Evolutionary conservation across 2,797 vertebrate species (phyloP).

Genomic region (Rhyacichthys aspro): DNA sequence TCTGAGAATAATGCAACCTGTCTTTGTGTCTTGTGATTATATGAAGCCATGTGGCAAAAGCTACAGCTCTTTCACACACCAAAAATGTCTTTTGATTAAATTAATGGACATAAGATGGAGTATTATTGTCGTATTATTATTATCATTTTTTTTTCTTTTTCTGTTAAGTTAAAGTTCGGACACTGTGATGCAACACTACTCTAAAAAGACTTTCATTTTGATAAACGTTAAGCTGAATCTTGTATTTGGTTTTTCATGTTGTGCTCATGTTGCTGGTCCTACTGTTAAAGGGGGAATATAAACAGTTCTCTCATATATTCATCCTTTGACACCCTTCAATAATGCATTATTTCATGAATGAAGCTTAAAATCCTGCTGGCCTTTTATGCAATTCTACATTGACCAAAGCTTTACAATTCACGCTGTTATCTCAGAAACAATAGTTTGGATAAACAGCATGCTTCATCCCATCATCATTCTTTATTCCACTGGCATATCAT

Average conservation of each 20-base stretch:
- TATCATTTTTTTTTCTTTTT: too few species aligned
- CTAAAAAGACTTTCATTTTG: too few species aligned
- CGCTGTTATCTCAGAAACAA: conserved; percentile 58
- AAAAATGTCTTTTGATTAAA: too few species aligned
- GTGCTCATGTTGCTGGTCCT: conserved; percentile 2
- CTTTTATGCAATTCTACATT: conserved; percentile 65
- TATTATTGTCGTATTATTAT: too few species aligned
- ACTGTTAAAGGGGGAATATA: conserved; percentile 23
- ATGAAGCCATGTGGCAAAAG: conserved; percentile 1
- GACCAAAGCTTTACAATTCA: conserved; percentile 65
- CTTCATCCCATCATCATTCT: conserved; percentile 81
- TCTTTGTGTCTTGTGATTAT: conserved; percentile 50
- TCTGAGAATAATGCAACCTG: conserved; percentile 62
- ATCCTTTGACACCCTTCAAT: conserved; percentile 20
- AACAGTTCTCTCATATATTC: conserved; percentile 29
- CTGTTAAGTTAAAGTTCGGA: too few species aligned
- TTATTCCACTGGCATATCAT: conserved; percentile 84
- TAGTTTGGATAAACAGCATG: conserved; percentile 75
- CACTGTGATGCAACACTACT: too few species aligned
- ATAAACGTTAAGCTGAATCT: too few species aligned
- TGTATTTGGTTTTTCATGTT: conserved; percentile 36
- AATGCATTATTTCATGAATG: conserved; percentile 53
- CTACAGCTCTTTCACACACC: neutral
- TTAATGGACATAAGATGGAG: too few species aligned
- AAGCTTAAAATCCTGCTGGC: conserved; percentile 51